phyloP scores from a whole-genome alignment of 35 echinoderm and acorn worm species.

The Eucidaris tribuloides region DNA sequence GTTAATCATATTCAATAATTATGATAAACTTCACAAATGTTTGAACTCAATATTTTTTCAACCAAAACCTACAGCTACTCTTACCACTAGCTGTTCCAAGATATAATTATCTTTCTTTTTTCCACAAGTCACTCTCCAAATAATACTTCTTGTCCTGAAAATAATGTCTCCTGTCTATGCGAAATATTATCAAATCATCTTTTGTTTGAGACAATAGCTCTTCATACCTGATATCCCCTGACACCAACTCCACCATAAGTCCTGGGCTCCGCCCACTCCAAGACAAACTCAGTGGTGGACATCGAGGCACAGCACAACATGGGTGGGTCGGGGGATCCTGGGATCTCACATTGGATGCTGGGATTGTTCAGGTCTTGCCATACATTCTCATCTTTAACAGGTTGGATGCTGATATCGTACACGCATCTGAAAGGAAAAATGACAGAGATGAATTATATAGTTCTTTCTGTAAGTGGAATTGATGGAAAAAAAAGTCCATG shows the following conservation, averaged over 20 bases:
- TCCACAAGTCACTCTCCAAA: neutral
- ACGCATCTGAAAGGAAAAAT: conserved; percentile 50
- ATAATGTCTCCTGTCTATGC: neutral
- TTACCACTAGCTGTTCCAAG: neutral
- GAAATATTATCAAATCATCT: neutral
- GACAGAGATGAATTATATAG: no score
- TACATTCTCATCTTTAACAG: conserved; percentile 70
- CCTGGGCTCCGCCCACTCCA: conserved; percentile 88
- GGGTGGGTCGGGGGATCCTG: conserved; percentile 82
- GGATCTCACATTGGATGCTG: conserved; percentile 63
- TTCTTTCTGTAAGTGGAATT: no score
- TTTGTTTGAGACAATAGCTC: neutral
- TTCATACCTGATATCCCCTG: conserved; percentile 72
- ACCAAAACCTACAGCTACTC: neutral
- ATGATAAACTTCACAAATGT: no score
- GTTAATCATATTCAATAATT: no score
- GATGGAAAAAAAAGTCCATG: no score
- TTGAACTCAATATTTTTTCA: neutral
- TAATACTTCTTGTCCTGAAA: neutral
- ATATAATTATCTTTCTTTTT: neutral
- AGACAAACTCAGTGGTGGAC: conserved; percentile 45
- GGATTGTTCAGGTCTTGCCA: conserved; percentile 72
- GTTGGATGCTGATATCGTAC: conserved; percentile 68
- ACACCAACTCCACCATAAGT: conserved; percentile 67
- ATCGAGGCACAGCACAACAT: conserved; percentile 56